Percentiles rank a stretch among this genome's conserved stretches.
These are phyloP conservation scores for Aspidoscelis tigris DNA, from an alignment of 2,113 vertebrate species.

Conservation along the genomic window DNA sequence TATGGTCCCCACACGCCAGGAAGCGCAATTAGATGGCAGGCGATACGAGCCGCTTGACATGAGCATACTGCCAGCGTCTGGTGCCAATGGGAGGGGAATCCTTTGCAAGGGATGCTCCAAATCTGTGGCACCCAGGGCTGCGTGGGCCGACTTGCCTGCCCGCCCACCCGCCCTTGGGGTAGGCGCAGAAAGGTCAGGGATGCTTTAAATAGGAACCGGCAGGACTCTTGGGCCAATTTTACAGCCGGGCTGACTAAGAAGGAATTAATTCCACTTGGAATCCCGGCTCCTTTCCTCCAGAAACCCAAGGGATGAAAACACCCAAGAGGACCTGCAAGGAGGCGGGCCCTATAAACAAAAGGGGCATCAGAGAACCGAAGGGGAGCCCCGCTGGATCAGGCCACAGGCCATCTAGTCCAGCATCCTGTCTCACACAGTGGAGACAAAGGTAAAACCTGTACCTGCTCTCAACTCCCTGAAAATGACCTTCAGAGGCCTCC, in stretches of 20 bases:
- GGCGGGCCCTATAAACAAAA: too few species aligned
- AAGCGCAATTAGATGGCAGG: neutral
- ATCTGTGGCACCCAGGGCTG: neutral
- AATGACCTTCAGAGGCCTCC: too few species aligned
- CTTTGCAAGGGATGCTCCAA: neutral
- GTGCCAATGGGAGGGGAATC: neutral
- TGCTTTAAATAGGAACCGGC: neutral
- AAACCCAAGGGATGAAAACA: neutral
- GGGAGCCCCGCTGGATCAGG: too few species aligned
- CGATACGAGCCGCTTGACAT: neutral
- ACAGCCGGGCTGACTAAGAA: neutral
- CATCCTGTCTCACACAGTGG: too few species aligned
- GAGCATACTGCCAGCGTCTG: neutral
- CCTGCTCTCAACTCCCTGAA: too few species aligned
- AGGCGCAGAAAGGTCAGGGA: accelerated
- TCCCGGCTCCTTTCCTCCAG: neutral
- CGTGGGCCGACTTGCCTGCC: neutral
- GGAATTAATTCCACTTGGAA: slow-evolving; percentile 12
- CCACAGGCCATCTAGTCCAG: too few species aligned
- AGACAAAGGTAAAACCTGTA: too few species aligned
- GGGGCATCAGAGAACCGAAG: too few species aligned
- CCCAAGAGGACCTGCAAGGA: neutral
- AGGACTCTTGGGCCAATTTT: neutral
- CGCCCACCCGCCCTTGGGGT: too few species aligned
- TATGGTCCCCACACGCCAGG: accelerated